Evolutionary conservation across 2,888 invertebrate genomes (phyloP), one percentile per base, ranked within the genome.

Genomic region (Leptinotarsa peninsularis): DNA sequence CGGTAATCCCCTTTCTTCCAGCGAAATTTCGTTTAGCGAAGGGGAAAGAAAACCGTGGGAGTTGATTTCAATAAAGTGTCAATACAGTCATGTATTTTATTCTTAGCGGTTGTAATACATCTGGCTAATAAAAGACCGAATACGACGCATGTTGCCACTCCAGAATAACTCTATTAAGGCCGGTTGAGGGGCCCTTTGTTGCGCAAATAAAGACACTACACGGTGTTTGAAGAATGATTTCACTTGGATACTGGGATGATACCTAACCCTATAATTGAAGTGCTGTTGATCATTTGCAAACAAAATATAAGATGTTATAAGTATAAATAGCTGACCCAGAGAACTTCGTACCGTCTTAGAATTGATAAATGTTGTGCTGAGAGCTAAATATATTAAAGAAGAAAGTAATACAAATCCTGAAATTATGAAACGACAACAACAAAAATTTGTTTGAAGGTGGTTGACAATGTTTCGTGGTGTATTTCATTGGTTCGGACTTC

Each of bases 21-120:
- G 4, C 18, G 43, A 69, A 56, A n/a, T 18, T 54, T 17, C 14
- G 54, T 33, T 33, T 18, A 18, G 50, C 18, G 56, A 54, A 56
- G 69, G 69, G 54, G 69, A 33, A 69, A 54, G 56, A 69, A 69
- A 50, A 56, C 69, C 69, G 56, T 69, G n/a, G 69, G 69, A 69
- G 69, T 50, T 69, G 69, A 69, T 68, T 68, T 68, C 68, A 54
- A 69, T 69, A 56, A 69, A 69, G 69, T 69, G 69, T 69, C 69
- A 56, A 69, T 69, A 43, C 18, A 69, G 56, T 43, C 67, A 52
- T 52, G 67, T 23, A 21, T 68, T 67, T 21, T 18, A 67, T 67
- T 54, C 54, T 69, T 54, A 17, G 69, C 56, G 69, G 69, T 69
- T 69, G 56, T 69, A 69, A 69, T 69, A 43, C 69, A 69, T 69